Percentiles rank a stretch among this genome's conserved stretches.
Conservation (phyloP, 2,113 vertebrate genomes). For the Pao palembangensis region DNA sequence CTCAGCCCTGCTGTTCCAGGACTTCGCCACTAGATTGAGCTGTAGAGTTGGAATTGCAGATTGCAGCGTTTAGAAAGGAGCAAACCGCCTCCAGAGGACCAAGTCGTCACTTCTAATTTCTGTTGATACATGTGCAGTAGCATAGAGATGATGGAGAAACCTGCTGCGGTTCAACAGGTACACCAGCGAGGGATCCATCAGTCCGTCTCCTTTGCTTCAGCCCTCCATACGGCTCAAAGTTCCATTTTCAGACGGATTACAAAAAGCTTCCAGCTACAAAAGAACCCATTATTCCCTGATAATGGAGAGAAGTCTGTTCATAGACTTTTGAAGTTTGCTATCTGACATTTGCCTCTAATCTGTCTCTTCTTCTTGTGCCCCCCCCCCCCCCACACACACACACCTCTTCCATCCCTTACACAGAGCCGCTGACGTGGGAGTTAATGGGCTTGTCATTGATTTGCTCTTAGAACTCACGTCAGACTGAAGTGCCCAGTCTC, state of each 20-base stretch:
- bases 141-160: neutral
- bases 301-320: neutral
- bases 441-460: constrained; percentile 54
- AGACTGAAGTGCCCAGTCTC: constrained; percentile 4
- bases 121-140: neutral
- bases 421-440: constrained; percentile 20
- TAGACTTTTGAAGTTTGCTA: constrained; percentile 1
- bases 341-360: constrained; percentile 18
- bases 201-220: neutral
- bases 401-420: constrained; percentile 8
- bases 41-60: constrained; percentile 19
- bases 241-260: too few relatives aligned
- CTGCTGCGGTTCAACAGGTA: too few relatives aligned
- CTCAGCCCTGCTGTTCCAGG: constrained; percentile 1
- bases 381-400: constrained; percentile 9
- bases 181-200: neutral
- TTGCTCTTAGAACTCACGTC: constrained; percentile 21
- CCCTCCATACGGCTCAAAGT: too few relatives aligned
- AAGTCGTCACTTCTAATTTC: neutral
- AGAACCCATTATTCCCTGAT: neutral
- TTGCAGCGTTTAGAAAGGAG: too few relatives aligned
- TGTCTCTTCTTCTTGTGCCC: neutral
- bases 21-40: constrained; percentile 52
- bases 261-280: neutral
- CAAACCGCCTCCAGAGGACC: too few relatives aligned